phyloP scores from a whole-genome alignment of 2,797 vertebrate species.

The Zalophus californianus region DNA sequence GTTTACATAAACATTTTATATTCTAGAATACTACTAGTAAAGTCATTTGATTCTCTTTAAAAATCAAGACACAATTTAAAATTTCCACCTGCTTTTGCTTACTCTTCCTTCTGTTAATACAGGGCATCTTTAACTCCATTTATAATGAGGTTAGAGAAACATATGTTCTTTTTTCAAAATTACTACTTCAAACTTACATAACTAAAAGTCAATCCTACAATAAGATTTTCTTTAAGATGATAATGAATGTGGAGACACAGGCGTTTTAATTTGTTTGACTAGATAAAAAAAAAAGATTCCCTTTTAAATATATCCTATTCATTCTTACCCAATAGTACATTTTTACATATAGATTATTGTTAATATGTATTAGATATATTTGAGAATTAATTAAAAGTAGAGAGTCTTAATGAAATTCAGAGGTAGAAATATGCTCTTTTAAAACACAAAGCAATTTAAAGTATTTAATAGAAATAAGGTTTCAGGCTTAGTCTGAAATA shows the following conservation, averaged over 20 bases:
- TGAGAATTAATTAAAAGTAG: neutral
- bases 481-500: neutral
- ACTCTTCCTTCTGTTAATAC: neutral
- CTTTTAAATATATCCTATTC: neutral
- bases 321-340: neutral
- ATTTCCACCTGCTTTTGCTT: neutral
- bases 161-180: neutral
- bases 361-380: neutral
- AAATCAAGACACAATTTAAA: neutral
- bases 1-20: neutral
- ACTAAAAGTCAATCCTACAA: neutral
- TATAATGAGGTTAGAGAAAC: neutral
- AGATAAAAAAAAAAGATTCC: neutral
- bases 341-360: neutral
- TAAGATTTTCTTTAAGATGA: neutral
- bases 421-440: neutral
- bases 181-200: neutral
- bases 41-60: neutral
- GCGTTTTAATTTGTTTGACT: neutral
- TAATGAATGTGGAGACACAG: neutral
- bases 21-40: neutral
- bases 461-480: neutral
- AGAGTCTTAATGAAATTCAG: neutral
- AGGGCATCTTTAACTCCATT: neutral
- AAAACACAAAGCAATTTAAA: neutral